Evolutionary conservation across 2,113 vertebrate species (phyloP), one percentile per base, ranked within the genome.

Genomic region (Ophiodon elongatus): DNA sequence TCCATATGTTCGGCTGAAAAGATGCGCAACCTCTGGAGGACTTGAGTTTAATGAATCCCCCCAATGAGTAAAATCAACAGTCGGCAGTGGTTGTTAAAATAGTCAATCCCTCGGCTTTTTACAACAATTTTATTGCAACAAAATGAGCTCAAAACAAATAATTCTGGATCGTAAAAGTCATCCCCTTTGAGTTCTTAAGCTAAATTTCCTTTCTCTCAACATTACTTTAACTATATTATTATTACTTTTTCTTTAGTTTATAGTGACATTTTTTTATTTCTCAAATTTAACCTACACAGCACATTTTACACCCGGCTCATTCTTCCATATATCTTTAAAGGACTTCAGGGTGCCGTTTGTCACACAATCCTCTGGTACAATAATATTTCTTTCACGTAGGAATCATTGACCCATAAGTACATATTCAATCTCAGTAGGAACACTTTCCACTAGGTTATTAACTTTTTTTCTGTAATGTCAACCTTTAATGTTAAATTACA

Each of bases 11-110:
- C 19, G 70, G 71, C 65, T 81, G 75, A 83, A 71, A 81, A 85
- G 76, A 87, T 73, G 83, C 85, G 74, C 85, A 85, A 78, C 86
- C 83, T 85, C 86, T 90, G 78, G 74, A 90, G 80, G 82, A 84
- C 77, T 79, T 83, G 13, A 67, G 82, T 78, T 87, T 83, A 86
- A 84, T 80, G 73, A 13, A 80, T 85, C 88, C 91, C 89, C 72
- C 82, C 89, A 88, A 87, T 90, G 92, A 83, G 76, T 14, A 37
- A 86, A 89, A 80, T n/a, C 62, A 52, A 80, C 79, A 81, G 41
- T 85, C 21, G 0, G 25, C n/a, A 45, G 13, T 33, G 35, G 4
- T 35, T 74, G 54, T 29, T 73, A 57, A 89, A 8, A 31, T 0
- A 81, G 62, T 45, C 60, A 1, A 74, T 87, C 52, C 43, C 25